Base-by-base conservation (phyloP, 2,113 vertebrate species). In the Bufo bufo region DNA sequence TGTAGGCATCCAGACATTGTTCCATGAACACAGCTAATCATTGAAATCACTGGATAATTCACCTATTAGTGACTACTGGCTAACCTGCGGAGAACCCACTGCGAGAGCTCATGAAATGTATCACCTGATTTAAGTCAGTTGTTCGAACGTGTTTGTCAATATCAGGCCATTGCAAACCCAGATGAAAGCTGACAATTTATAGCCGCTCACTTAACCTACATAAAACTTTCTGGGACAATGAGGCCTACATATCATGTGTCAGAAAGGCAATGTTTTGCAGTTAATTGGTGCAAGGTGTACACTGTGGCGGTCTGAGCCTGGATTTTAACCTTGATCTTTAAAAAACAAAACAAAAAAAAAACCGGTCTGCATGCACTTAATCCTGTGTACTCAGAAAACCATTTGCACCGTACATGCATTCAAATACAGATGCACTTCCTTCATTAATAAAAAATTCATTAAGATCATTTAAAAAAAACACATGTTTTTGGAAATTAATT, bases 251-350 rank as follows among this genome's bases (percentile, higher is more conserved):
- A 84, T 84, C 63, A 84, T 71, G 82, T 84, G 82, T 69, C 82
- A 84, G 82, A 84, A 61, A 52, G 63, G 63, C 82, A 84, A 71
- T 52, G 65, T 54, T 69, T 49, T 69, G 63, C n/a, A 52, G 82
- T 54, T 83, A 84, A 84, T 84, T 84, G 82, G 82, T 84, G 82
- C 82, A 84, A 84, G 82, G 82, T 84, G 82, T 49, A 50, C 58
- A 54, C 45, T 84, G 82, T 69, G 82, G 63, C 63, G 13, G 65
- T 84, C 65, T 43, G 63, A 23, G 82, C n/a, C 63, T 69, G 47
- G 63, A 84, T 84, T 84, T 71, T 71, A 52, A 9, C 82, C 65
- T 84, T 71, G 65, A 71, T 84, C 82, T 84, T 84, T 71, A 3
- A 33, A 69, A 33, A 33, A 33, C 33, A 33, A 33, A 33, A 33